Percentiles rank a stretch among this genome's conserved stretches.
These are phyloP conservation scores for Alectura lathami DNA, from an alignment of 2,113 vertebrate genomes.

Conservation along the genomic window DNA sequence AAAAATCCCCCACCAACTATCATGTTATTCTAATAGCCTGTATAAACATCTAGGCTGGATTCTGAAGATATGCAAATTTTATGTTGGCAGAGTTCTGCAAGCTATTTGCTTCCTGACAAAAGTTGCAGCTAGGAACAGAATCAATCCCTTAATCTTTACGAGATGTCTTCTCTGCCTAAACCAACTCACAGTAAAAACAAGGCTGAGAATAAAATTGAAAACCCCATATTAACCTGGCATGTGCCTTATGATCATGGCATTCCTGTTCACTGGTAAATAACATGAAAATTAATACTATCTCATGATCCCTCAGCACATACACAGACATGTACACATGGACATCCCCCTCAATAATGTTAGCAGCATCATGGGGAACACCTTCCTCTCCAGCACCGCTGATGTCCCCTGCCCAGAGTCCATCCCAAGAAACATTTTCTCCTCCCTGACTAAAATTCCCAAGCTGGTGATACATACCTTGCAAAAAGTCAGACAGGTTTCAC, in stretches of 20 bases:
- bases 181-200: not conserved
- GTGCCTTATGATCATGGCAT: not conserved
- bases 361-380: not conserved
- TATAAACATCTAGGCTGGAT: slow-evolving; percentile 1
- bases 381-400: not conserved
- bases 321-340: accelerated
- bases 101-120: not conserved
- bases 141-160: not conserved
- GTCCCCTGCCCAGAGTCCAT: not conserved
- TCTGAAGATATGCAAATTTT: slow-evolving; percentile 11
- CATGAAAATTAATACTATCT: not conserved
- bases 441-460: not conserved
- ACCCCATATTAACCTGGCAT: not conserved
- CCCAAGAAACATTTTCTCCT: not conserved
- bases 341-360: not conserved
- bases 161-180: not conserved
- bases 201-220: not conserved
- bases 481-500: not conserved
- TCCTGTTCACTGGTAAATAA: not conserved
- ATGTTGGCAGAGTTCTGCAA: not conserved
- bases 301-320: not conserved
- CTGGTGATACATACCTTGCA: not conserved
- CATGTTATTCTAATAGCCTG: not conserved
- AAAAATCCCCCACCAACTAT: not conserved
- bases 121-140: not conserved